Base-by-base conservation (phyloP, 2,888 invertebrate genomes). In the Brenthis hecate region DNA sequence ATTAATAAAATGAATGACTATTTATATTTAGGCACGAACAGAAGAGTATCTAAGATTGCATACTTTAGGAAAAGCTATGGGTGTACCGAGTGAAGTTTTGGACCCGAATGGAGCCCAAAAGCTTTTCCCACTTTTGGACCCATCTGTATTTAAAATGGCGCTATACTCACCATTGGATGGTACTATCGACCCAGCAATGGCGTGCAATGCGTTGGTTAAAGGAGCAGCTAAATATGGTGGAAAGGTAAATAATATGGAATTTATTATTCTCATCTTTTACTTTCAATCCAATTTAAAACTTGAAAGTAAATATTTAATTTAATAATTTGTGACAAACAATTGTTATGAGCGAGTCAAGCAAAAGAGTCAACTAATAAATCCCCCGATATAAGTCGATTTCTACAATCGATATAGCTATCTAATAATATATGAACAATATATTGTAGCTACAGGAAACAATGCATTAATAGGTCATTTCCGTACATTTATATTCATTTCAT, bases 31-130 rank as follows among this genome's bases (percentile, higher is more conserved):
- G 95, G 94, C 95, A 70, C 94, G 98, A 63, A 91, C 98, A 73
- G 95, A 97, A 84, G 98, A 98, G 88, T 98, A 98, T 84, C 94
- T 95, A 83, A 93, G 98, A 32, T 87, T 98, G 50, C 94, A 96
- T 65, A 96, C 97, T 0, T 88, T 96, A n/a, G 97, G 97, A 0
- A 96, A 96, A 79, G 95, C 95, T 3, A 94, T 96, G 84, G 96
- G 95, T 1, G 94, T 98, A 65, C 96, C 97, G 62, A 96, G 97
- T 69, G 92, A 95, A 76, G 88, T 98, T 13, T 84, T 98, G 53
- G 91, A 94, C 13, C 95, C 97, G 0, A 84, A 90, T 13, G 97
- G 98, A 78, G 96, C 97, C 0, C 94, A 95, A 80, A 94, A 96
- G 77, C 78, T 96, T 13, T 96, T 96, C 79, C 97, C 97, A 0